phyloP scores from a whole-genome alignment of 2,113 vertebrate species.

The Cyprinus carpio region DNA sequence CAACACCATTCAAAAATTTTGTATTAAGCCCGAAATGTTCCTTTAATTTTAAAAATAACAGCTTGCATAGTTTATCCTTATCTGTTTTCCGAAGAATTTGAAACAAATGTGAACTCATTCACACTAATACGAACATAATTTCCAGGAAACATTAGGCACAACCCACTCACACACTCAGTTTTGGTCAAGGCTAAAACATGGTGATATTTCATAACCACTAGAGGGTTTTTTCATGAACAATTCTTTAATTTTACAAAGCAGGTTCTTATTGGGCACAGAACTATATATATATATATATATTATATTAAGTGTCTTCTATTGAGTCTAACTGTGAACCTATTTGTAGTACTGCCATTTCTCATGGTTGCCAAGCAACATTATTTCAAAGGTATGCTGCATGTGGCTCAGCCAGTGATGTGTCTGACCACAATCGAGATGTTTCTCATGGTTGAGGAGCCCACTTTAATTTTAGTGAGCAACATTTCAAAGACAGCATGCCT shows the following conservation, averaged over 20 bases:
- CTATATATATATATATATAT: no score
- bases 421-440: slow-evolving; percentile 58
- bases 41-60: background rate
- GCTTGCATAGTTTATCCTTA: background rate
- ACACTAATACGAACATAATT: background rate
- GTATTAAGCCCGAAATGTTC: background rate
- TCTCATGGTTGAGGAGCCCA: slow-evolving; percentile 37
- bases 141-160: background rate
- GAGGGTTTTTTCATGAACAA: background rate
- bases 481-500: slow-evolving; percentile 1
- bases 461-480: background rate
- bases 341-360: slow-evolving; percentile 61
- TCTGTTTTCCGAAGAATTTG: background rate
- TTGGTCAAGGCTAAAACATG: background rate
- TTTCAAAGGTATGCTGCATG: slow-evolving; percentile 64
- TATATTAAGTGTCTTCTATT: slow-evolving; percentile 57
- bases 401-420: slow-evolving; percentile 49
- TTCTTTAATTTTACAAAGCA: background rate
- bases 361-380: slow-evolving; percentile 73
- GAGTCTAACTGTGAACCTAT: slow-evolving; percentile 61
- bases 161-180: background rate
- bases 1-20: background rate
- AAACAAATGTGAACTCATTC: background rate
- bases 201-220: background rate
- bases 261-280: background rate